Conservation (phyloP, 2,797 vertebrate species). For the Eleutherodactylus coqui region DNA sequence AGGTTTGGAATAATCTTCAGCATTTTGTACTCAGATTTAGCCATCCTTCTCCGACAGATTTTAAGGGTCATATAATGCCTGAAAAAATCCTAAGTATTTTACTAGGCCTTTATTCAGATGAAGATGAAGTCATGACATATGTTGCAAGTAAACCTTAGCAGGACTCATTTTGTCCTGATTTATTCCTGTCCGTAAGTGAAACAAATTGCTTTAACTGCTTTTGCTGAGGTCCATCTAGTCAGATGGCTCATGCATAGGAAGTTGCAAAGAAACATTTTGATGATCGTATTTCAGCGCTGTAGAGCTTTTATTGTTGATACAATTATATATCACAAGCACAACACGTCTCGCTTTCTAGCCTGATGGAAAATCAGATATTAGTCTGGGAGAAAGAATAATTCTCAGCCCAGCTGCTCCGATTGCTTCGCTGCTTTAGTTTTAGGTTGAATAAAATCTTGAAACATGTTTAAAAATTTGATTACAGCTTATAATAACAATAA, state of each 20-base stretch:
- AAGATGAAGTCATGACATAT: conserved; percentile 81
- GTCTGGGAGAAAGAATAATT: conserved; percentile 77
- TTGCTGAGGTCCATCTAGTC: conserved; percentile 76
- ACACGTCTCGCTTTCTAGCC: conserved; percentile 76
- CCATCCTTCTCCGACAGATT: conserved; percentile 32
- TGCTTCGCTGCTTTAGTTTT: conserved; percentile 70
- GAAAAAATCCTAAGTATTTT: conserved; percentile 76
- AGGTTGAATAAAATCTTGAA: conserved; percentile 73
- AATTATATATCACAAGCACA: conserved; percentile 78
- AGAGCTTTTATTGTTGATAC: conserved; percentile 78
- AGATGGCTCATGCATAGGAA: conserved; percentile 79
- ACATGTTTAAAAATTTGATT: conserved; percentile 77
- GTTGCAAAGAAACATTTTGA: conserved; percentile 77
- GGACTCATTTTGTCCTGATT: conserved; percentile 78
- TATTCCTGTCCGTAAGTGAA: conserved; percentile 78
- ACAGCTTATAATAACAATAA: conserved; percentile 78
- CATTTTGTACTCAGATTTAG: neutral
- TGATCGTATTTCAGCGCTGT: conserved; percentile 75
- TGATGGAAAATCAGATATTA: conserved; percentile 80
- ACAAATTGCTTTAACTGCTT: conserved; percentile 78
- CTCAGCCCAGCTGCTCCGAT: conserved; percentile 74
- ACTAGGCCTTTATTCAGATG: conserved; percentile 73
- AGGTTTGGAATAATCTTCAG: neutral
- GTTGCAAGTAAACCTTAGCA: conserved; percentile 80
- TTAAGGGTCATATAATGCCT: conserved; percentile 69